Conservation (phyloP, 92 coral and sea anemone species). For the Palythoa heliodiscus region DNA sequence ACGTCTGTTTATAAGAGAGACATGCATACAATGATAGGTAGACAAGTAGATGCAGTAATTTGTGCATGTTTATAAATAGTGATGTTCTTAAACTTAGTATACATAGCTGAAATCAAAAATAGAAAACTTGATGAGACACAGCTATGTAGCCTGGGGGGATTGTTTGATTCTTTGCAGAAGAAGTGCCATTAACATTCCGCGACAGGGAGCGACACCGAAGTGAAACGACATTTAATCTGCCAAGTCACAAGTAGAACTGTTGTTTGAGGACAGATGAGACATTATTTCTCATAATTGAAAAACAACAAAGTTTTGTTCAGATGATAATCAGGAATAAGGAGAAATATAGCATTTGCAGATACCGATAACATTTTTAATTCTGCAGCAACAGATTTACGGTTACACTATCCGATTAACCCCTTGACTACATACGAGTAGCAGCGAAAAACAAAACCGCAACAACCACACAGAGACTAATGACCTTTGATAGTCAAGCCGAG, state of each 20-base stretch:
- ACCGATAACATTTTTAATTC: background rate
- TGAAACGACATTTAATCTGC: constrained; percentile 27
- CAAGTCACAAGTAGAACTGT: constrained; percentile 16
- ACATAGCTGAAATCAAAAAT: background rate
- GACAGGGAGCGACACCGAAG: constrained; percentile 37
- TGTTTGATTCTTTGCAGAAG: background rate
- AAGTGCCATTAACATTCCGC: constrained; percentile 39
- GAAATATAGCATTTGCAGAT: background rate
- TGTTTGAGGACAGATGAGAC: constrained; percentile 3
- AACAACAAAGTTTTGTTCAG: background rate
- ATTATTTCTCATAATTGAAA: background rate
- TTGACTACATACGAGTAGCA: background rate
- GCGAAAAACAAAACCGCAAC: background rate
- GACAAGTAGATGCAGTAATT: no score
- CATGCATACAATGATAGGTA: no score
- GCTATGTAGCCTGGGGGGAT: background rate
- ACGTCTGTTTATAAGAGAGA: no score
- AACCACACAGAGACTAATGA: background rate
- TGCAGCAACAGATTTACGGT: background rate
- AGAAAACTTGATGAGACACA: background rate
- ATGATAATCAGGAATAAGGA: background rate
- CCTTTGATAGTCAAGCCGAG: background rate
- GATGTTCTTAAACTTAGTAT: background rate
- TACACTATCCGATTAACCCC: background rate
- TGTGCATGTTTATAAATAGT: background rate